Evolutionary conservation across 2,113 vertebrate species (phyloP), one percentile per base, ranked within the genome.

Genomic region (Athene cunicularia): DNA sequence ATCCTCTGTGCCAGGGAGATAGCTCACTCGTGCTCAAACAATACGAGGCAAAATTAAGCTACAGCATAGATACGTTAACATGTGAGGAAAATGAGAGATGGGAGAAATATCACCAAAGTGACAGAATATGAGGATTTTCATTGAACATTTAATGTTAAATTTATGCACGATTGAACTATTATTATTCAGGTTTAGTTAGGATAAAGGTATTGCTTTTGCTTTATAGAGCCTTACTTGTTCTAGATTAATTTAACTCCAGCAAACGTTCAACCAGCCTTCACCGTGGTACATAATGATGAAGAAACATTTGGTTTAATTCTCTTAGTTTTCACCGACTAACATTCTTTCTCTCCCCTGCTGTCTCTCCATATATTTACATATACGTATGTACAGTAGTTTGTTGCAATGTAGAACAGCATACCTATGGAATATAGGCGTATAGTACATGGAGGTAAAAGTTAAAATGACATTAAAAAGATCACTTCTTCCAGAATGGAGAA

Each of bases 151-250:
- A 2, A 47, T 68, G 30, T 86, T 47, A 56, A 60, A 43, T 37
- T 73, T 63, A 43, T 4, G 55, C 1, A 52, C 56, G 7, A 56
- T 11, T 39, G 20, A 47, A 37, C 9, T 24, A 13, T 26, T 52
- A 11, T 39, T 70, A 14, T 56, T 80, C 21, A 17, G 0, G 0
- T 39, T 70, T 71, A 24, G 52, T 21, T 60, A 33, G 0, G 1
- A 18, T 23, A 37, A 74, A 62, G 7, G 0, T 62, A 47, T 21
- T 63, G 14, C 1, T 58, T 62, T 5, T 7, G 7, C 37, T 55
- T 62, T 67, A 47, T 10, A 52, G 33, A 58, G 12, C 4, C 5
- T 49, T 32, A 7, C 5, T 10, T 56, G 7, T 67, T 84, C 47
- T n/a, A 58, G 22, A 60, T 50, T 6, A 47, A 43, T 63, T 58